Evolutionary conservation across 2,797 vertebrate genomes (phyloP), one percentile per base, ranked within the genome.

Genomic region (Cynodonichthys magdalenae): DNA sequence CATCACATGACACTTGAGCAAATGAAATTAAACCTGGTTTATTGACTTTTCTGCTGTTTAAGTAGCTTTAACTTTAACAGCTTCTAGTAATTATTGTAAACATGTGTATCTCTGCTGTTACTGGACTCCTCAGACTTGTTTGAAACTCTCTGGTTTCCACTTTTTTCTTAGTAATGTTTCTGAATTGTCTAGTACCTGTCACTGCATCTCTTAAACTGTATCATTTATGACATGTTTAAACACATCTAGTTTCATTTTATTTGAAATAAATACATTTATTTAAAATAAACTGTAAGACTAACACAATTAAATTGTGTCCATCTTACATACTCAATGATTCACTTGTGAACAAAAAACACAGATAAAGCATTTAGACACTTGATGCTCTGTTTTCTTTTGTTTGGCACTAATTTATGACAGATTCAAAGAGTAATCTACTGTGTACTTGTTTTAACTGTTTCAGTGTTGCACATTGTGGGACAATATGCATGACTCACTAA

Each of bases 1-100:
- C 90, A 94, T 91, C 93, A 93, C 92, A 92, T 85, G 91, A 93
- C 92, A 91, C 92, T 92, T 92, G 87, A 94, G 92, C 90, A 86
- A 92, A 91, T 89, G 88, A 86, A 90, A 89, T 92, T 93, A 91
- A 88, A 87, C 85, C 86, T 88, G 85, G 84, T 92, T 91, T 86
- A 77, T 88, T 87, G 88, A 89, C 85, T 27, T 74, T 88, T 87
- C 92, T 89, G 87, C 87, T 90, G 87, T 93, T 86, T 91, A 53
- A 85, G 79, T 85, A 77, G 82, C 72, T 81, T 79, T 66, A 70
- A 80, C 80, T 73, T 86, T 82, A 69, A 85, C 79, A 5, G 70
- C 83, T 79, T 86, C 44, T 75, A 64, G 79, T 90, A 81, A 85
- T 74, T 77, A 69, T 79, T 75, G 76, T 88, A 69, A 84, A 77